Base-by-base conservation (phyloP, 1,140 invertebrate genomes). In the Cataglyphis hispanica region DNA sequence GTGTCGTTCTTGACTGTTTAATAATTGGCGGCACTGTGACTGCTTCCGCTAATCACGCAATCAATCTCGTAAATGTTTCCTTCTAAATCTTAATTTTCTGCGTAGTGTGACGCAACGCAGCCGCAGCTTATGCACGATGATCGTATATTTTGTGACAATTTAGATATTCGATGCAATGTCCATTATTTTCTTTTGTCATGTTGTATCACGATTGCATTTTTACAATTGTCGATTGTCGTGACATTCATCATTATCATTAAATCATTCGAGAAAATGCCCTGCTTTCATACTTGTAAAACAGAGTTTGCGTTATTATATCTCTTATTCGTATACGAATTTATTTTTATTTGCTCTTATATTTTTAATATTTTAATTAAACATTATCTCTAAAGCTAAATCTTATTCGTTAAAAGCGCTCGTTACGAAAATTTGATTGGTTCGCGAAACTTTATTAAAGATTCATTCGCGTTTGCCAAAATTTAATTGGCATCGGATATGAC, bases 31-130 rank as follows among this genome's bases (percentile, higher is more conserved):
- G 56, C 58, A 74, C 63, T 31, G 85, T 25, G 85, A 77, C 56
- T 77, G 70, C 75, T 89, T 90, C 76, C 88, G 83, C 75, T 56
- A 89, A 90, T 90, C 70, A 70, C 58, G 19, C 89, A 87, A 85
- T 85, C 85, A 81, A 50, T 43, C 75, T 70, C 67, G 61, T 88
- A 88, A 89, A 86, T 70, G 76, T 56, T 88, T 89, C 87, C 84
- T 89, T 58, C 84, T 88, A 76, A 88, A 72, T 88, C 58, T 53
- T 74, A 72, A 89, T 83, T 86, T 86, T 60, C 61, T 58, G 19
- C 50, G 0, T 50, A 50, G 46, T 77, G 56, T 77, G 56, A 3
- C 27, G 22, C 27, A 13, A n/a, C 11, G 31, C 19, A 37, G 31
- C 10, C 27, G 43, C 7, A 13, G 43, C 19, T n/a, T 46, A 0